Evolutionary conservation across 30 jellyfish, hydroid and myxozoan species (phyloP).

Genomic region (Cassiopea xamachana): DNA sequence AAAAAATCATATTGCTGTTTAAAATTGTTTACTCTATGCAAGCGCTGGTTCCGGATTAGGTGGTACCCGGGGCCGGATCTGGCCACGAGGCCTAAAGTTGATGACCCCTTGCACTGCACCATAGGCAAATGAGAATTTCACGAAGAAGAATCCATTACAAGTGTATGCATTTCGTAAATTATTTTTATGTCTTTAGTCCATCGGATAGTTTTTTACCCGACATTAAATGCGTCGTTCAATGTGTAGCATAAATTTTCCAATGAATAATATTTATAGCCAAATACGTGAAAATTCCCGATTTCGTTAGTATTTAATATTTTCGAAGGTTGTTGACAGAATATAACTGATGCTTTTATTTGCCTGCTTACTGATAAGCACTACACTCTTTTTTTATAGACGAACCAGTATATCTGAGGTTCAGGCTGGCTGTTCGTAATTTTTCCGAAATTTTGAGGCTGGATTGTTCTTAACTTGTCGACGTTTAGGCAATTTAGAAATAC

Average conservation of each 20-base stretch:
- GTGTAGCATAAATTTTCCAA: background rate
- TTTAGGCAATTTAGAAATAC: no score
- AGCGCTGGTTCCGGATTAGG: no score
- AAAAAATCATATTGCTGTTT: no score
- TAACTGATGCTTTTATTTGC: background rate
- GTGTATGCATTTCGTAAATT: background rate
- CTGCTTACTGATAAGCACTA: background rate
- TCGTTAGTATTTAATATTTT: background rate
- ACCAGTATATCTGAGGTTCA: no score
- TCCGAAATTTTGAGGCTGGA: no score
- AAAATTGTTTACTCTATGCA: no score
- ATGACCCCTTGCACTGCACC: background rate
- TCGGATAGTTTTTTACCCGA: constrained; percentile 3
- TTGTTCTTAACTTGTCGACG: no score
- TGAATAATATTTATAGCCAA: background rate
- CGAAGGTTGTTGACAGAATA: background rate
- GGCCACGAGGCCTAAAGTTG: background rate
- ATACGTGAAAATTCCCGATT: background rate
- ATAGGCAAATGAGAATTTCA: background rate
- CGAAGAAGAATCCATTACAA: background rate
- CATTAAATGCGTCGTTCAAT: background rate
- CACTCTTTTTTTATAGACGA: background rate
- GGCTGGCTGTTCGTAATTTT: no score
- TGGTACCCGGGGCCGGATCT: no score
- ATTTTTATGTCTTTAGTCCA: background rate